Base-by-base conservation (phyloP, 2,888 invertebrate genomes). In the Cepaea hortensis region DNA sequence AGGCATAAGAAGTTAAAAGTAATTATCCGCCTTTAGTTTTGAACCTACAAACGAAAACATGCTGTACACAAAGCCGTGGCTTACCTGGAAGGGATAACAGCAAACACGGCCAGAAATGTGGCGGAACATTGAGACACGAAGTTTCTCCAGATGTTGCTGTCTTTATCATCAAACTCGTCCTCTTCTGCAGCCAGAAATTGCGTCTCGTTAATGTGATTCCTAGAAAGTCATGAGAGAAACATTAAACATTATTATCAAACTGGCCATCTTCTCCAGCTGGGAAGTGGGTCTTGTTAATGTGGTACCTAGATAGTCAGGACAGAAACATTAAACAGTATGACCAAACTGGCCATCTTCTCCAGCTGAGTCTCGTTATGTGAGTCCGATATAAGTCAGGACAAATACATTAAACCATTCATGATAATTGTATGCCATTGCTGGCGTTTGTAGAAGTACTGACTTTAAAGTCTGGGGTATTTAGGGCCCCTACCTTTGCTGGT, bases 121-220 rank as follows among this genome's bases (percentile, higher is more conserved):
- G 89, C 88, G n/a, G 88, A 85, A 62, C 89, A 89, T 61, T 88
- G 88, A 13, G 88, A 87, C 20, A 89, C 84, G 77, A 88, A 89
- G 84, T 89, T 89, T 55, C 88, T 86, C 89, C 89, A 89, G 62
- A 88, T 89, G 72, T 87, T 88, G 35, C 68, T 80, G 48, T 85
- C 85, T 76, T 88, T 89, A 50, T 88, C 87, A 23, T 88, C 89
- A 35, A 72, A 68, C 20, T 68, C 80, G 15, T 88, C 88, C 61
- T 88, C 88, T 50, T 87, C 88, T 0, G 84, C 81, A 20, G 82
- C 82, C 13, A 81, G 83, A 35, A 85, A 84, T 55, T 88, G 85
- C 11, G 85, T 81, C 23, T 86, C 81, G 68, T 85, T 85, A 48
- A 81, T 75, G 76, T 81, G 86, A 55, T 86, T 86, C 70, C 86